Percentiles rank a stretch among this genome's conserved stretches.
phyloP scores from a whole-genome alignment of 2,113 vertebrate genomes.

The Cephalopterus ornatus region DNA sequence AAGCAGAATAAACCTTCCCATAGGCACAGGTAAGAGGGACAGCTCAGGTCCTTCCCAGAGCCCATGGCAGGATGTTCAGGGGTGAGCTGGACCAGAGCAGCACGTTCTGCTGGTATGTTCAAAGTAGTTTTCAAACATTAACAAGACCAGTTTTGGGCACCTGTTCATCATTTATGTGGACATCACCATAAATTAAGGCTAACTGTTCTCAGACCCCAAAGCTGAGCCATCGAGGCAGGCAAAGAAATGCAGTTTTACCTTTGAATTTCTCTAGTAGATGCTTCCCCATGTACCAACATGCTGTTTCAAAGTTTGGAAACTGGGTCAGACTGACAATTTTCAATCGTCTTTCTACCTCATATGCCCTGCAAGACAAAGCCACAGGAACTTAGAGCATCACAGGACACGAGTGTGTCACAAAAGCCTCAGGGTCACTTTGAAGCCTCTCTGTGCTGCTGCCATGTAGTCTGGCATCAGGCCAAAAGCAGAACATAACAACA shows the following conservation, averaged over 20 bases:
- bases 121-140: neutral
- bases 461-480: neutral
- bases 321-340: slow-evolving; percentile 93
- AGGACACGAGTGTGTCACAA: neutral
- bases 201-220: neutral
- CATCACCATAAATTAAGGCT: neutral
- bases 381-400: neutral
- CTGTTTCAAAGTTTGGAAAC: slow-evolving; percentile 94
- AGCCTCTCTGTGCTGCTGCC: neutral
- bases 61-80: neutral
- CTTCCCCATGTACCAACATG: slow-evolving; percentile 95
- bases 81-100: neutral
- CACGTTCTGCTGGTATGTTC: neutral
- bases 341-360: slow-evolving; percentile 93
- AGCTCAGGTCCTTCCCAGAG: neutral
- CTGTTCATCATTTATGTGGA: neutral
- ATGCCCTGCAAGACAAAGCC: slow-evolving; percentile 84
- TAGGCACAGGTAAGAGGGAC: neutral
- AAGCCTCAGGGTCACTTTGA: neutral
- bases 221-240: neutral
- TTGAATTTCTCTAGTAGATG: slow-evolving; percentile 93
- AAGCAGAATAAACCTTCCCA: neutral
- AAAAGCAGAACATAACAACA: neutral
- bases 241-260: slow-evolving; percentile 74
- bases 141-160: neutral